phyloP scores from a whole-genome alignment of 2,888 invertebrate genomes.

The Lissocephala sabroskyi region DNA sequence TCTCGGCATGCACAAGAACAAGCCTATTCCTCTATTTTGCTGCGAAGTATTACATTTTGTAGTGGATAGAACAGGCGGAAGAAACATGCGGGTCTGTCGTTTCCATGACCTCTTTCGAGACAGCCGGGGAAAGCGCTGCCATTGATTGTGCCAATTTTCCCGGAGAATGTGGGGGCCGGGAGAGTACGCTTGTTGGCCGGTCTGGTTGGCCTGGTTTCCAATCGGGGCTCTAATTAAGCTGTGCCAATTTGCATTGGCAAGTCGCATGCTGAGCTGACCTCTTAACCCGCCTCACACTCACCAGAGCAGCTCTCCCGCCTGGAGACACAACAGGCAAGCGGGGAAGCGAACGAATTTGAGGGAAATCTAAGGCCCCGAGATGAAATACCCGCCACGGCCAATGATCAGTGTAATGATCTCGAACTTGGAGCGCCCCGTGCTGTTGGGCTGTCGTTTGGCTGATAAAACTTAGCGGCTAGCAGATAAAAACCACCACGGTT shows the following conservation, averaged over 20 bases:
- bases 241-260: conserved; percentile 46
- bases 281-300: no score
- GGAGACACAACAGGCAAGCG: no score
- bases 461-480: conserved; percentile 19
- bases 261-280: no score
- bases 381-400: conserved; percentile 22
- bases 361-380: conserved; percentile 10
- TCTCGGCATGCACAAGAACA: not conserved
- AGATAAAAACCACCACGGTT: conserved; percentile 17
- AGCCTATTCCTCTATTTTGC: conserved; percentile 24
- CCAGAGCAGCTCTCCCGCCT: conserved; percentile 15
- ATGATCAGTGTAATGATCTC: conserved; percentile 66
- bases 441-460: conserved; percentile 15
- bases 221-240: conserved; percentile 48
- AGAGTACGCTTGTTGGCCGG: conserved; percentile 11
- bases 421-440: conserved; percentile 49
- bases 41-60: conserved; percentile 29
- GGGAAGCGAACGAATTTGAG: conserved; percentile 9
- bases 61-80: conserved; percentile 14
- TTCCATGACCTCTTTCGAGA: conserved; percentile 50
- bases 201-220: conserved; percentile 29
- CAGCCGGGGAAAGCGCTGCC: conserved; percentile 2
- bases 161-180: conserved; percentile 24
- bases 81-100: conserved; percentile 27
- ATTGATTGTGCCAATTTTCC: conserved; percentile 15